Conservation (phyloP, 2,113 vertebrate genomes). For the Martes martes region DNA sequence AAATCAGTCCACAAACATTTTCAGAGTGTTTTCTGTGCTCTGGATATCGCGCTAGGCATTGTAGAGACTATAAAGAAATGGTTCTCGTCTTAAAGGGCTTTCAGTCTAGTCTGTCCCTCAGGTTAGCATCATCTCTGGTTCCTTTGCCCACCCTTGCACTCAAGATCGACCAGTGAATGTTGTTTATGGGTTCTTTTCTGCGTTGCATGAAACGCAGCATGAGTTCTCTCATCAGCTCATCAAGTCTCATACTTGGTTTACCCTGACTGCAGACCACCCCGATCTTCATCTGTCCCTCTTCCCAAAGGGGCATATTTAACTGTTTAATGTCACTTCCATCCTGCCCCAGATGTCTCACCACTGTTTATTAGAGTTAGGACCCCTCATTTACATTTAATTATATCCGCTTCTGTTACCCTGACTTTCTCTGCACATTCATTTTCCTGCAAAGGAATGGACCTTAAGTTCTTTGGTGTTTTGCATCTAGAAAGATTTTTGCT, state of each 20-base stretch:
- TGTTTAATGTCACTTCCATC: neutral
- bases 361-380: neutral
- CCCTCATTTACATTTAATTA: neutral
- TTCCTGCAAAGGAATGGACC: constrained; percentile 19
- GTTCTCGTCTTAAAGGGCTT: neutral
- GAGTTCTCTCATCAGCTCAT: neutral
- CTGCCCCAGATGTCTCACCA: neutral
- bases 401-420: neutral
- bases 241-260: neutral
- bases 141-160: neutral
- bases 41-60: neutral
- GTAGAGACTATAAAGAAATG: neutral
- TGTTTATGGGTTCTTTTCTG: neutral
- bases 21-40: neutral
- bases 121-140: neutral
- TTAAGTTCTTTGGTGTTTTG: neutral
- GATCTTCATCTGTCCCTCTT: neutral
- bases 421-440: neutral
- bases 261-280: neutral
- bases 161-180: neutral
- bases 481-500: neutral
- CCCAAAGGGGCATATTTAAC: neutral
- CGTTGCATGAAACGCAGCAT: neutral
- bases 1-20: neutral
- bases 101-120: neutral